Conservation (phyloP, 2,797 vertebrate species). For the Artibeus lituratus region DNA sequence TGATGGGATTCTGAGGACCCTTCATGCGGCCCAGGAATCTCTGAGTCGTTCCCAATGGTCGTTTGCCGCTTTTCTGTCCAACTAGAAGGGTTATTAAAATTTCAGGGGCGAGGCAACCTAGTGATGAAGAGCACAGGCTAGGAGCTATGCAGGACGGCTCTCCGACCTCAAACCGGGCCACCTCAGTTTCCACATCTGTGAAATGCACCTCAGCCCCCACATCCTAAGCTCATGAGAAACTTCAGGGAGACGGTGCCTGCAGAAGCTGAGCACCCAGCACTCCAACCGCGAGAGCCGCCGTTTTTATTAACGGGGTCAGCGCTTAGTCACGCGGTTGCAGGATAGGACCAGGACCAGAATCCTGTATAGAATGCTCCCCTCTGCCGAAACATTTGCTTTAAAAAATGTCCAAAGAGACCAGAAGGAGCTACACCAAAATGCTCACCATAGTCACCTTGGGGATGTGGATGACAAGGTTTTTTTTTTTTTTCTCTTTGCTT, state of each 20-base stretch:
- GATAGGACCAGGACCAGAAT: not conserved
- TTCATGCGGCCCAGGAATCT: not conserved
- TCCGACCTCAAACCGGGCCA: not conserved
- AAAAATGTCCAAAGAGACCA: not conserved
- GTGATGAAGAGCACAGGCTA: not conserved
- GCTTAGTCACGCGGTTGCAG: too few species aligned
- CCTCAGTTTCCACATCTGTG: not conserved
- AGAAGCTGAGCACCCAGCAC: not conserved
- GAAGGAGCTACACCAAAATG: not conserved
- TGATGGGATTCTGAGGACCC: not conserved
- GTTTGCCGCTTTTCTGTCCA: not conserved
- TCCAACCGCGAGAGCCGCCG: fast-evolving
- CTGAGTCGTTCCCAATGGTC: not conserved
- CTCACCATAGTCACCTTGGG: not conserved
- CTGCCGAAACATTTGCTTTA: not conserved
- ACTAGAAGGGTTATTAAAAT: not conserved
- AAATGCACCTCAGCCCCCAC: not conserved
- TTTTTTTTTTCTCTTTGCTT: not conserved
- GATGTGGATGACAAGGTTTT: not conserved
- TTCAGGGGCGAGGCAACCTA: not conserved
- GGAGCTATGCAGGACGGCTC: not conserved
- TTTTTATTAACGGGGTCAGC: not conserved
- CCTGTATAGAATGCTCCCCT: not conserved
- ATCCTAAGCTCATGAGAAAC: not conserved
- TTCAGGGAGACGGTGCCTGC: fast-evolving